Conservation (phyloP, 92 coral and sea anemone genomes). For the Parazoanthus atlanticus region DNA sequence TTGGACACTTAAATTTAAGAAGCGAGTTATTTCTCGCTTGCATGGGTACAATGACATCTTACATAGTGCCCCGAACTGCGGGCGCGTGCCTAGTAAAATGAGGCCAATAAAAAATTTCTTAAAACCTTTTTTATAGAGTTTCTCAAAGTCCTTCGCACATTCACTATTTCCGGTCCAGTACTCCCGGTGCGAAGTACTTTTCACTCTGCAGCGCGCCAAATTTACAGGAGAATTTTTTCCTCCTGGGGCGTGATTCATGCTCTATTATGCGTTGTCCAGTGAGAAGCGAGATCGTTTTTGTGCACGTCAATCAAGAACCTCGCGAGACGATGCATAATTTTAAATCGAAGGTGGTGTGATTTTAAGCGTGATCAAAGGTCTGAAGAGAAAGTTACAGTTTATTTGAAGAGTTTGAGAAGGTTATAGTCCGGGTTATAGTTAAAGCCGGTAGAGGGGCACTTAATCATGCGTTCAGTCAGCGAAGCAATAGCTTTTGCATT, state of each 20-base stretch:
- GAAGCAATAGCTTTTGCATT: neutral
- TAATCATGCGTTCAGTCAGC: neutral
- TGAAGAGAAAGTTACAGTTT: neutral
- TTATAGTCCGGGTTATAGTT: too few species aligned
- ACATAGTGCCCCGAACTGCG: too few species aligned
- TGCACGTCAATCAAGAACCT: neutral
- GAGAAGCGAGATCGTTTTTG: neutral
- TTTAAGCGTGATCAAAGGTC: too few species aligned
- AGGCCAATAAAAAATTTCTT: too few species aligned
- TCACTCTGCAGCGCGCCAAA: too few species aligned
- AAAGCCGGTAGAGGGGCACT: conserved; percentile 5
- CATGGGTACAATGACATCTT: too few species aligned
- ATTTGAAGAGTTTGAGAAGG: conserved; percentile 8
- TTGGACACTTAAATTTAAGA: too few species aligned
- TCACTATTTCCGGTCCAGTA: conserved; percentile 11
- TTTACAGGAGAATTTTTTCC: conserved; percentile 10
- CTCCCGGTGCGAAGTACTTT: conserved; percentile 24
- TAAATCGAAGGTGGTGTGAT: too few species aligned
- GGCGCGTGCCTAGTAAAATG: too few species aligned
- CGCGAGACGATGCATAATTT: too few species aligned
- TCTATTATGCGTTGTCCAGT: neutral
- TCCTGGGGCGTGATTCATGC: neutral
- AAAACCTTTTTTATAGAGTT: too few species aligned
- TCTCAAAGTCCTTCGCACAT: conserved; percentile 12
- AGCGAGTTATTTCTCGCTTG: too few species aligned